Base-by-base conservation (phyloP, 2,797 vertebrate species). In the Alcedo atthis region DNA sequence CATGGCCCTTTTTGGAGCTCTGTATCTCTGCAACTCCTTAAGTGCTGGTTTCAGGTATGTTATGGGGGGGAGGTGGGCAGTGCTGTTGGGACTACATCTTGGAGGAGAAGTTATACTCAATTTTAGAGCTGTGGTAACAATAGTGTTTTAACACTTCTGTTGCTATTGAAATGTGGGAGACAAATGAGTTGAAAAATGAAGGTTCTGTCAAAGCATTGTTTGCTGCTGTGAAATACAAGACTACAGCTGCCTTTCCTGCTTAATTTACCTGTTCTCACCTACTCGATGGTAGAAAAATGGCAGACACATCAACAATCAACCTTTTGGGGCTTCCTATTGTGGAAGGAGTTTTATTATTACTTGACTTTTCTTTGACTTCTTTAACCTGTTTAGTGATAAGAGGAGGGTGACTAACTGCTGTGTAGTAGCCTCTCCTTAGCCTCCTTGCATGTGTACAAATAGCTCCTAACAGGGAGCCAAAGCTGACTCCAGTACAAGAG, bases 101-200 rank as follows among this genome's bases (percentile, higher is more conserved):
- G 7, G 0, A 26, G 42, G 5, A 70, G 33, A 30, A 43, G 9
- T 25, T 53, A 1, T 1, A 2, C 46, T 71, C 1, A 2, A 1
- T 66, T 30, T 28, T 51, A 55, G 48, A 25, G 13, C 2, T 63
- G 57, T 25, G 51, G 26, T 85, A 57, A 33, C 33, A 26, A 1
- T 21, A 16, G 10, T 20, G 11, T 33, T 59, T 40, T 20, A 64
- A 48, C 6, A 5, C 12, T 61, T 48, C 9, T 62, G 17, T 55
- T 86, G 33, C 24, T 81, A 0, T 11, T 71, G 54, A 55, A 59
- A 30, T 33, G 53, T 19, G 13, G 48, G 57, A 77, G 22, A 19
- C 5, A 63, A 42, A 26, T 1, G 2, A n/a, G n/a, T 48, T 79
- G 20, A n/a, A 42, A 45, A 86, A 28, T 24, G 8, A 15, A 30